Evolutionary conservation across 2,888 invertebrate genomes (phyloP), one percentile per base, ranked within the genome.

Genomic region (Nemotelus pantherinus): DNA sequence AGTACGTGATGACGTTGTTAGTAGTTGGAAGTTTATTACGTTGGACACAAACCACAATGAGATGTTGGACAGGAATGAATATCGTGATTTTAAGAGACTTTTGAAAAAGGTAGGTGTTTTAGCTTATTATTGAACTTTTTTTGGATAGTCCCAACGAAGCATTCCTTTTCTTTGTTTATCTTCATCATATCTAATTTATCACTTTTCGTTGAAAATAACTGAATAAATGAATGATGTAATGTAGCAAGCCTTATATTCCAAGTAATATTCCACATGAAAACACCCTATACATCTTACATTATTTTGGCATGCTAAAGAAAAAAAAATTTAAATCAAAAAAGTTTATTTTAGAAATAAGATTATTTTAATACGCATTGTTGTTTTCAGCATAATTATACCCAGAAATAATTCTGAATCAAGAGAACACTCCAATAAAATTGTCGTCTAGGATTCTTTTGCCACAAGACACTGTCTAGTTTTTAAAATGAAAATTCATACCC

Each of bases 21-120:
- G 96, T 10, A 92, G 93, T 81, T 98, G 98, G 98, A 97, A 98
- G 87, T 98, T 98, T 86, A 88, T 90, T 44, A 91, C 92, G 80
- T 89, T 98, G 83, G 98, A 98, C 87, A 88, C 89, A 80, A 94
- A 98, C 87, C 89, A 89, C 68, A 95, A 96, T 87, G 91, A 92
- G 71, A 88, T 91, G 77, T 88, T 98, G 82, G 94, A 94, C 85
- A 92, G 92, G 83, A 90, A 91, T 64, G 98, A 98, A 86, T 95
- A 95, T 84, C 90, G 93, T 80, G 93, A 94, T 81, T 88, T 98
- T 50, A 91, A 93, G 81, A 90, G 93, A 82, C 90, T 96, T 71
- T 93, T 96, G 71, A 95, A 94, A 87, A 95, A 95, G 88, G 91
- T 91, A 83, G 83, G 84, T 84, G 25, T 25, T 25, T 25, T 25